phyloP scores from a whole-genome alignment of 2,888 invertebrate genomes.

The Cephus rjabovi region DNA sequence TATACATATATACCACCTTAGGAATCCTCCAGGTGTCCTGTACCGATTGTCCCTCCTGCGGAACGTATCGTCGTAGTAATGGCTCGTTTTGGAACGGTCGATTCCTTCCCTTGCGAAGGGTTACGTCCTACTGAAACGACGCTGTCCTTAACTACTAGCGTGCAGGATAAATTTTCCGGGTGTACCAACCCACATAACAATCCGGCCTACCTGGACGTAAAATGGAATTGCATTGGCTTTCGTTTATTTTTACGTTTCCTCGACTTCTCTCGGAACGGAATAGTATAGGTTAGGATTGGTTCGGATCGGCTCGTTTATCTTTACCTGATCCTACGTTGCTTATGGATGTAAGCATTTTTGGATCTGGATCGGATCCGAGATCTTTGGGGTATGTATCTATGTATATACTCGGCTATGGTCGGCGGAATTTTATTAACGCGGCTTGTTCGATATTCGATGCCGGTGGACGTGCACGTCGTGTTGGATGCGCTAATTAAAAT shows the following conservation, averaged over 20 bases:
- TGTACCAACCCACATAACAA: slow-evolving; percentile 3
- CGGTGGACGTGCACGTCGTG: background rate
- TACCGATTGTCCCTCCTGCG: background rate
- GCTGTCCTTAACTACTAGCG: slow-evolving; percentile 1
- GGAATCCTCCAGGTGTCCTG: background rate
- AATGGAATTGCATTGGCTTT: slow-evolving; percentile 1
- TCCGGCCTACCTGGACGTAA: background rate
- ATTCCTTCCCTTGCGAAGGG: background rate
- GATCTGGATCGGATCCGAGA: background rate
- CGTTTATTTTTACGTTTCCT: background rate
- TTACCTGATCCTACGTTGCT: background rate
- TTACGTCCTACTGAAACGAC: background rate
- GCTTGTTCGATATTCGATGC: slow-evolving; percentile 42
- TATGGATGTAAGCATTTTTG: background rate
- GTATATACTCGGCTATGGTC: background rate
- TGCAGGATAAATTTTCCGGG: background rate
- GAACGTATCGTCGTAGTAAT: background rate
- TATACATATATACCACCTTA: background rate
- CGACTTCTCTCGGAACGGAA: background rate
- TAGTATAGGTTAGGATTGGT: background rate
- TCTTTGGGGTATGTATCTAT: background rate
- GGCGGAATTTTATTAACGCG: slow-evolving; percentile 50
- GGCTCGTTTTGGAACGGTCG: background rate
- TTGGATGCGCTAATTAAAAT: slow-evolving; percentile 52
- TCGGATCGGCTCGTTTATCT: background rate